These are phyloP conservation scores for Caenorhabditis sulstoni DNA, from an alignment of 2,888 invertebrate species.

Conservation along the genomic window DNA sequence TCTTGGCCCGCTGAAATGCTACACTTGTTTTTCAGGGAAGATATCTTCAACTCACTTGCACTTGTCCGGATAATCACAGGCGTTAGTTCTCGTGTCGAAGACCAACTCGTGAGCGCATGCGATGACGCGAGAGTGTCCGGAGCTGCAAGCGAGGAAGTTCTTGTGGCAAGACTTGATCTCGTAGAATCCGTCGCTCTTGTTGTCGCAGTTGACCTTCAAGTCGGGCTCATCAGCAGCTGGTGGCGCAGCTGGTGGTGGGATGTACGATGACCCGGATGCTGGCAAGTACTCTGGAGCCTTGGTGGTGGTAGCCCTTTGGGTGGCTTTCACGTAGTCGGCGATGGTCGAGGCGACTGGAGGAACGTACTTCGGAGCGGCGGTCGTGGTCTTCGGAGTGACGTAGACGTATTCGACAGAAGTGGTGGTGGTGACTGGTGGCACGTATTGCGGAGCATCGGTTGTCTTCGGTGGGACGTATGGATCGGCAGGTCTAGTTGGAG, in stretches of 20 bases:
- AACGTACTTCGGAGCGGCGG: neutral
- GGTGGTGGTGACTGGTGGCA: conserved; percentile 7
- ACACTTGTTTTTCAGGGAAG: neutral
- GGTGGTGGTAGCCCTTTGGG: conserved; percentile 4
- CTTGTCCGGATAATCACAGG: conserved; percentile 56
- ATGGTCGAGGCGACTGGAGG: neutral
- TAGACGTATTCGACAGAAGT: too few species aligned
- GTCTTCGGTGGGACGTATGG: conserved; percentile 15
- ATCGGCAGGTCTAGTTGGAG: neutral
- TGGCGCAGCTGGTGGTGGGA: conserved; percentile 19
- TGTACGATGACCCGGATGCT: conserved; percentile 13
- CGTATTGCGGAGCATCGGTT: conserved; percentile 4
- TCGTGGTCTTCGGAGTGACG: neutral
- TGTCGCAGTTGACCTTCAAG: conserved; percentile 45
- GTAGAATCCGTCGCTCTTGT: conserved; percentile 53
- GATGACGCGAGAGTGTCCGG: conserved; percentile 10
- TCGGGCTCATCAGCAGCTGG: neutral
- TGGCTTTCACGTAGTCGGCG: too few species aligned
- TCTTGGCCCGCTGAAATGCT: conserved; percentile 22
- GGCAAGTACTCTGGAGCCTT: conserved; percentile 1
- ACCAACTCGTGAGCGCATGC: conserved; percentile 40
- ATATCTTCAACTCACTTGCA: conserved; percentile 48
- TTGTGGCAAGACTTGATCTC: conserved; percentile 39
- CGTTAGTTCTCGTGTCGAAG: conserved; percentile 53
- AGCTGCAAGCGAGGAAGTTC: conserved; percentile 47